These are phyloP conservation scores for Goniozus legneri DNA, from an alignment of 1,140 invertebrate species.

Conservation along the genomic window DNA sequence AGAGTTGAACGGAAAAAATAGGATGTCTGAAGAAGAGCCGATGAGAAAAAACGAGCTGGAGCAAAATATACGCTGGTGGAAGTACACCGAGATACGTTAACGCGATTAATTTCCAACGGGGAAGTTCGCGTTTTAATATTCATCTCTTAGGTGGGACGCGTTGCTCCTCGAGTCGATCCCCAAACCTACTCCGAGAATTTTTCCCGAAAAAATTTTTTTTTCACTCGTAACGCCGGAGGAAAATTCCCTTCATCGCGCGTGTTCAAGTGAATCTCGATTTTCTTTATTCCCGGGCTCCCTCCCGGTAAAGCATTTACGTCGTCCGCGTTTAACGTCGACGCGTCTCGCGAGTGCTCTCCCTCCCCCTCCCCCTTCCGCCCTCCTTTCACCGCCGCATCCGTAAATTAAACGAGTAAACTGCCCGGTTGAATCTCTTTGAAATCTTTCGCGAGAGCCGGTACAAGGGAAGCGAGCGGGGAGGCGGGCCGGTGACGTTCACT, in stretches of 20 bases:
- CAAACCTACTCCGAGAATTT: no score
- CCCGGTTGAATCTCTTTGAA: background rate
- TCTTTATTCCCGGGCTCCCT: no score
- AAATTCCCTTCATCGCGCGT: no score
- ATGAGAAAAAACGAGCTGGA: background rate
- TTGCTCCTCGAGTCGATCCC: no score
- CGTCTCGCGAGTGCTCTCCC: no score
- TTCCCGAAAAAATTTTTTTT: no score
- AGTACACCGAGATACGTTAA: slow-evolving; percentile 26
- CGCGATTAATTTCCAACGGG: slow-evolving; percentile 43
- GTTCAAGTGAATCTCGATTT: no score
- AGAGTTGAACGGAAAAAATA: slow-evolving; percentile 13
- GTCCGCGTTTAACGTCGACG: no score
- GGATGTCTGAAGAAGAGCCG: slow-evolving; percentile 5
- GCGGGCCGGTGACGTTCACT: background rate
- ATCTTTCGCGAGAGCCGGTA: no score
- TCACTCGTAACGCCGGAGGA: no score
- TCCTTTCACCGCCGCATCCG: background rate
- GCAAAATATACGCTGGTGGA: slow-evolving; percentile 5
- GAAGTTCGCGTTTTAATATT: slow-evolving; percentile 45
- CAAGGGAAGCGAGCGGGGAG: no score
- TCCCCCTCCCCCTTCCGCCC: background rate
- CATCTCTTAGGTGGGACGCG: slow-evolving; percentile 29
- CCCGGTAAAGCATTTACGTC: slow-evolving; percentile 12
- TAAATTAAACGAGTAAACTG: no score